Percentiles rank a stretch among this genome's conserved stretches.
Evolutionary conservation across 2,113 vertebrate species (phyloP).

Genomic region (Pleuronectes platessa): DNA sequence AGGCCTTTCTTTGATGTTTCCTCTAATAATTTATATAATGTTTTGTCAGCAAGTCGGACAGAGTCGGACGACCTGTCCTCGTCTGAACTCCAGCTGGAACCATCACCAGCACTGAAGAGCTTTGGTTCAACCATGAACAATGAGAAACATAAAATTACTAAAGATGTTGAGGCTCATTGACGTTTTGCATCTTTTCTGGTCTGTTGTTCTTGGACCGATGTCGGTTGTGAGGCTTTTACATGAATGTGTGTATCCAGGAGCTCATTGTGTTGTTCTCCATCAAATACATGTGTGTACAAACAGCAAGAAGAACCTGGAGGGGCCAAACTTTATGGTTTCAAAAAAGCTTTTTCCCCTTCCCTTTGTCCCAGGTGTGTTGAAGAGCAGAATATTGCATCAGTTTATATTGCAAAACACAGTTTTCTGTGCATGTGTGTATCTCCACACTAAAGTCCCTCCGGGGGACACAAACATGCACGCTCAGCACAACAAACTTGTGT

Average conservation of each 20-base stretch:
- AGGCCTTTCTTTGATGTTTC: no score
- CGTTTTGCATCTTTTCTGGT: no score
- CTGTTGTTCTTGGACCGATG: not conserved
- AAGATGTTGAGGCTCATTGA: no score
- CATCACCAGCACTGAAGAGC: no score
- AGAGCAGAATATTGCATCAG: not conserved
- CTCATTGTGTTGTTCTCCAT: not conserved
- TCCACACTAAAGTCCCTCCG: not conserved
- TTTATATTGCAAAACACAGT: no score
- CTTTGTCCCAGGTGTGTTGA: not conserved
- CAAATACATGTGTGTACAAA: not conserved
- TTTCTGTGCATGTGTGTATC: not conserved
- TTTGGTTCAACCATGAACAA: no score
- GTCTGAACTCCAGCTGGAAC: no score
- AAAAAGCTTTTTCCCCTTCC: not conserved
- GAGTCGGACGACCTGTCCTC: no score
- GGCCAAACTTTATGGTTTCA: not conserved
- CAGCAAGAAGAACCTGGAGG: not conserved
- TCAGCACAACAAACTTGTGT: slow-evolving; percentile 7
- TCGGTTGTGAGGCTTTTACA: not conserved
- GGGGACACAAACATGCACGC: slow-evolving; percentile 6
- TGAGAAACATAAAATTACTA: no score
- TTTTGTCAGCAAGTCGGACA: no score
- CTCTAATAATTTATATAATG: no score
- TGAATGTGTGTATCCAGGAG: no score